phyloP scores from a whole-genome alignment of 2,797 vertebrate genomes.

The Mormyrus proboscirostris region DNA sequence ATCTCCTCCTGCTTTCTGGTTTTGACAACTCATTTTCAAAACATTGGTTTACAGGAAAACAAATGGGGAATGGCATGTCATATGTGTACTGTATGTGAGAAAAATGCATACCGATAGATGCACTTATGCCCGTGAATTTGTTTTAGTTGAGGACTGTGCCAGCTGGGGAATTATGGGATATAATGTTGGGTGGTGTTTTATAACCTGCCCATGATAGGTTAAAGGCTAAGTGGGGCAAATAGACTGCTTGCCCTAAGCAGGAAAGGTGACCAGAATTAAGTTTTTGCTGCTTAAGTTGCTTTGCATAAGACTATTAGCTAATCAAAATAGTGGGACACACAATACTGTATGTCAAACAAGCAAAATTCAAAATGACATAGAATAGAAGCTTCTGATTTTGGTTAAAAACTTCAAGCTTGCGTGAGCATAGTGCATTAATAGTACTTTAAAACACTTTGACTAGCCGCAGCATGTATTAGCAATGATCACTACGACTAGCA shows the following conservation, averaged over 20 bases:
- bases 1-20: conserved; percentile 1
- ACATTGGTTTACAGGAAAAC: conserved; percentile 8
- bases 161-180: background rate
- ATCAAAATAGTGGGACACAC: background rate
- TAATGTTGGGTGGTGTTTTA: background rate
- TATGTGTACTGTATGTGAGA: background rate
- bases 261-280: background rate
- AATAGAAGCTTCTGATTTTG: background rate
- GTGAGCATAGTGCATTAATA: background rate
- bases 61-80: background rate
- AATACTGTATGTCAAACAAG: background rate
- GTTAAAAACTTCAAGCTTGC: background rate
- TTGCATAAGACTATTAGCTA: background rate
- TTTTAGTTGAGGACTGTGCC: background rate
- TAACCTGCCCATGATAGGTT: background rate
- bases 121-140: background rate
- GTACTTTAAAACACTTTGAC: background rate
- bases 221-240: background rate
- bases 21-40: conserved; percentile 26
- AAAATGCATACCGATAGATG: background rate
- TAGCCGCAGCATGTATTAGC: background rate
- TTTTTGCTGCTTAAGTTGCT: background rate
- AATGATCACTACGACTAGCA: background rate
- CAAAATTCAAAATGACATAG: background rate
- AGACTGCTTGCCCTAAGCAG: background rate